Percentiles rank a stretch among this genome's conserved stretches.
Conservation (phyloP, 2,113 vertebrate genomes). For the Sterrhoptilus dennistouni region DNA sequence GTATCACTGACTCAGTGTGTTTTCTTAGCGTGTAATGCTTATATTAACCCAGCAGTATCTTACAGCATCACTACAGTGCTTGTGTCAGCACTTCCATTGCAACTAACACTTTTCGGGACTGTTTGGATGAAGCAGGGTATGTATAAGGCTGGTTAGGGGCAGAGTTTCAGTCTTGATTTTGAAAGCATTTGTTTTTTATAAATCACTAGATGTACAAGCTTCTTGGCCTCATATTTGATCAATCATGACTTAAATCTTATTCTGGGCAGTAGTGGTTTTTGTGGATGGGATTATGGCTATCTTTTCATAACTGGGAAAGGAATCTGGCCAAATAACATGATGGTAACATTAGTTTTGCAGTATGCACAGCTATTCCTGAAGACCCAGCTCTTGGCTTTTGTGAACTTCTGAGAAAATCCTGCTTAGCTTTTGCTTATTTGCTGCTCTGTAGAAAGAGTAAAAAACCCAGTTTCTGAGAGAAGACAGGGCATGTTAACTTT, state of each 20-base stretch:
- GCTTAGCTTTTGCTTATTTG: neutral
- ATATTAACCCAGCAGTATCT: slow-evolving; percentile 15
- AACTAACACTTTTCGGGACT: neutral
- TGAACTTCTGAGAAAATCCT: neutral
- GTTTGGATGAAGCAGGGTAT: neutral
- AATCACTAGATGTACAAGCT: neutral
- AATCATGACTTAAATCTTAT: neutral
- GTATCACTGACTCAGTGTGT: neutral
- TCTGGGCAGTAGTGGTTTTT: slow-evolving; percentile 8
- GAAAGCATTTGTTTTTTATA: neutral
- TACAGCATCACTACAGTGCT: slow-evolving; percentile 14
- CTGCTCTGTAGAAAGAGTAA: neutral
- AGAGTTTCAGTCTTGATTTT: neutral
- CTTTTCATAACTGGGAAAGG: neutral
- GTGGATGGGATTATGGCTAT: slow-evolving; percentile 19
- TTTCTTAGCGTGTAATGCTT: slow-evolving; percentile 28
- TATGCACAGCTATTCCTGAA: neutral
- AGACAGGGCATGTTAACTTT: neutral
- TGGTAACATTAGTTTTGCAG: neutral
- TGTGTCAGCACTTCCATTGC: slow-evolving; percentile 37
- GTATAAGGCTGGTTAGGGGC: neutral
- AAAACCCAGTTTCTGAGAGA: neutral
- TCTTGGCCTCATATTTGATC: neutral
- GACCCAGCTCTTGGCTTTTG: neutral
- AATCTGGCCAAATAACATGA: slow-evolving; percentile 1